Conservation (phyloP, 2,113 vertebrate species). For the Laticauda colubrina region DNA sequence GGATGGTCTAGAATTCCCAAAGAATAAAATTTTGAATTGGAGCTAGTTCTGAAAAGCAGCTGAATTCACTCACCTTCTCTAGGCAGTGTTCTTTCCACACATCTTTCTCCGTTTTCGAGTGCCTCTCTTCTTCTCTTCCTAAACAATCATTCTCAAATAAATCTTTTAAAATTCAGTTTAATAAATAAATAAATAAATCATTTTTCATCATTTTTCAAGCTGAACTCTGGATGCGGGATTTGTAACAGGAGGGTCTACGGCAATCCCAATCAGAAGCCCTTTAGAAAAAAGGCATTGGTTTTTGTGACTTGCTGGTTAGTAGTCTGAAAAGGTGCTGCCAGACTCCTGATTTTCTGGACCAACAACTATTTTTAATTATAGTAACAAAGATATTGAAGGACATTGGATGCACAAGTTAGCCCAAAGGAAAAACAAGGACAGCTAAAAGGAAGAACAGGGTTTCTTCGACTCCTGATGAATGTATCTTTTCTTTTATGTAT, state of each 20-base stretch:
- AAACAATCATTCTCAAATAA: background rate
- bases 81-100: conserved; percentile 63
- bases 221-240: background rate
- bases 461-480: background rate
- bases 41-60: background rate
- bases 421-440: background rate
- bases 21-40: background rate
- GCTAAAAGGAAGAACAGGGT: background rate
- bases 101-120: conserved; percentile 40
- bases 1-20: too few species aligned
- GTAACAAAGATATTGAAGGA: background rate
- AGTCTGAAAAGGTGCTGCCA: background rate
- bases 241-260: background rate
- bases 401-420: background rate
- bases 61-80: conserved; percentile 63
- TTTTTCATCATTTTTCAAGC: background rate
- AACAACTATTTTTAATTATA: background rate
- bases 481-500: too few species aligned
- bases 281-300: background rate
- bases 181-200: background rate
- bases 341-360: background rate
- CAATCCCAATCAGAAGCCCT: background rate
- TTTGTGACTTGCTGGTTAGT: background rate
- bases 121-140: conserved; percentile 48
- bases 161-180: background rate